phyloP scores from a whole-genome alignment of 2,797 vertebrate species.

The Nothura maculosa region DNA sequence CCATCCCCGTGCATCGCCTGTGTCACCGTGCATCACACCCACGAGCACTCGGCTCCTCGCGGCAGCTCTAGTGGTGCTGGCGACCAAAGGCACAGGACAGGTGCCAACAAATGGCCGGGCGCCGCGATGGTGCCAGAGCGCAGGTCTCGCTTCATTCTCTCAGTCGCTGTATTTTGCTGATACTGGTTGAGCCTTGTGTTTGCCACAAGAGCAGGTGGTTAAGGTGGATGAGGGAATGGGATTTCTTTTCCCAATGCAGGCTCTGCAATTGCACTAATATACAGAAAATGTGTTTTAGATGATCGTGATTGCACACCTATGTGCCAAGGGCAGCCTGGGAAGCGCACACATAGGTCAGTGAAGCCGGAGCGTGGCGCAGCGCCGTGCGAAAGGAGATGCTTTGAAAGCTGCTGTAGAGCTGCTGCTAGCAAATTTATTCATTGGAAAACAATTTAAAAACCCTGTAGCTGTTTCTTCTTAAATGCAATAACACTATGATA shows the following conservation, averaged over 20 bases:
- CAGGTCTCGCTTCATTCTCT: rapidly evolving
- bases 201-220: constrained; percentile 6
- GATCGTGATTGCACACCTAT: neutral
- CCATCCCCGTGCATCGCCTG: neutral
- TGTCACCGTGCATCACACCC: neutral
- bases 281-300: constrained; percentile 6
- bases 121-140: neutral
- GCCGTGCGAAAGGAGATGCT: neutral
- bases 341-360: neutral
- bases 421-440: neutral
- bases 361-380: neutral
- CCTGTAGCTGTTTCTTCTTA: neutral
- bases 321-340: neutral
- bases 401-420: neutral
- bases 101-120: neutral
- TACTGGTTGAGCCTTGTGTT: neutral
- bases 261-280: constrained; percentile 7
- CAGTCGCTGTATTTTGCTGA: neutral
- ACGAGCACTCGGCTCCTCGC: neutral
- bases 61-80: rapidly evolving
- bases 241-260: neutral
- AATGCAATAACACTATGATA: neutral
- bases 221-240: constrained; percentile 3
- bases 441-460: neutral
- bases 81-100: rapidly evolving